Percentiles rank a stretch among this genome's conserved stretches.
These are phyloP conservation scores for Himalopsyche anomala DNA, from an alignment of 2,888 invertebrate species.

Conservation along the genomic window DNA sequence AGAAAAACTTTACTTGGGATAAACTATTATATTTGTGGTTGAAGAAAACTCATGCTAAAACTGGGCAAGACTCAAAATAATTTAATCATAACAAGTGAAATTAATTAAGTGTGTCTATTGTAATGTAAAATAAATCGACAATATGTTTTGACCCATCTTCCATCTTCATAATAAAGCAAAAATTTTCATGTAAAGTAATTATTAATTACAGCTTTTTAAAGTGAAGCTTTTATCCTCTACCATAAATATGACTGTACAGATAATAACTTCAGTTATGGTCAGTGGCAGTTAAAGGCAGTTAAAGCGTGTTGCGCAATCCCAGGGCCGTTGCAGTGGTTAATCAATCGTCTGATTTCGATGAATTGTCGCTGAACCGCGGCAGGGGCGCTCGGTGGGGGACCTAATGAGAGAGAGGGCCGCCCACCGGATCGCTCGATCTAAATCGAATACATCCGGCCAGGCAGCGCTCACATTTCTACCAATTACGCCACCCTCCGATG, in stretches of 20 bases:
- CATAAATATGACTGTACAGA: background rate
- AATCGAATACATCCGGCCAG: conserved; percentile 36
- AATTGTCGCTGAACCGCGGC: background rate
- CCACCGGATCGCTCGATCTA: conserved; percentile 37
- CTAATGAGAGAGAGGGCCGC: conserved; percentile 19
- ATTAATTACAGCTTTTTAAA: too few species aligned
- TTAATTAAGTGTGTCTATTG: too few species aligned
- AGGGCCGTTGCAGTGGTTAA: background rate
- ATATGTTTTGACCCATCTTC: too few species aligned
- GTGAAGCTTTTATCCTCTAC: too few species aligned
- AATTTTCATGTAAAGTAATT: too few species aligned
- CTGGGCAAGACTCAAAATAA: too few species aligned
- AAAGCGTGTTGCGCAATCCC: background rate
- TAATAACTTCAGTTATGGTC: background rate
- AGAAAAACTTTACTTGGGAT: too few species aligned
- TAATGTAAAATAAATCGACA: too few species aligned
- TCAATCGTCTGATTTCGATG: conserved; percentile 7
- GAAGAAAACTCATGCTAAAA: too few species aligned
- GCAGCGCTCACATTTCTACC: conserved; percentile 39
- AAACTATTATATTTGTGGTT: too few species aligned
- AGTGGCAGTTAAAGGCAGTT: background rate
- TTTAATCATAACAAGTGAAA: too few species aligned
- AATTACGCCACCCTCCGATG: conserved; percentile 45
- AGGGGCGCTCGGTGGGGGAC: background rate
- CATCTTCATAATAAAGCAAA: too few species aligned